Conservation (phyloP, 2,888 invertebrate species). For the Pharmacophagus antenor region DNA sequence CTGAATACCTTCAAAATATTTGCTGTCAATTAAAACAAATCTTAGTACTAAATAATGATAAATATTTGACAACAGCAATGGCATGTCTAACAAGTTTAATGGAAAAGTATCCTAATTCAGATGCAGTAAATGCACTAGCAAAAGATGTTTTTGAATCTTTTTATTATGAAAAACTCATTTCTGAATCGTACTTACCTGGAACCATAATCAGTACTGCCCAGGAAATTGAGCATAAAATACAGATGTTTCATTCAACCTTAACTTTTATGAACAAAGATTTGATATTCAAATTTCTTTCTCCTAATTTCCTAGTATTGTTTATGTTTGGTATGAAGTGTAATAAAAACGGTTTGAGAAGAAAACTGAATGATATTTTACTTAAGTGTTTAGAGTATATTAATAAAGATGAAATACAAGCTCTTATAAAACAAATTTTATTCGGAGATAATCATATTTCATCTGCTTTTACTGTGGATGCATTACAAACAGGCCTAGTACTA, state of each 20-base stretch:
- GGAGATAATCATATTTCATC: constrained; percentile 37
- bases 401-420: constrained; percentile 41
- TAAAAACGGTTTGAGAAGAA: constrained; percentile 52
- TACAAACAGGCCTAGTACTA: constrained; percentile 61
- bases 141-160: constrained; percentile 54
- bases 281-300: constrained; percentile 54
- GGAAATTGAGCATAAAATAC: constrained; percentile 62
- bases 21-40: constrained; percentile 76
- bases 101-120: constrained; percentile 68
- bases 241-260: constrained; percentile 60
- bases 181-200: constrained; percentile 50
- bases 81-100: constrained; percentile 78
- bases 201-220: constrained; percentile 59
- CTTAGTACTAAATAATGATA: constrained; percentile 61
- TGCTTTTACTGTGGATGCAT: constrained; percentile 53
- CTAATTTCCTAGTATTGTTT: constrained; percentile 69
- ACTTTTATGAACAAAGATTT: constrained; percentile 52
- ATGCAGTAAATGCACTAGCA: constrained; percentile 51
- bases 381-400: constrained; percentile 54
- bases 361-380: constrained; percentile 58
- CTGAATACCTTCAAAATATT: constrained; percentile 78
- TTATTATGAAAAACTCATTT: constrained; percentile 45
- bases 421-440: constrained; percentile 52
- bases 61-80: constrained; percentile 74
- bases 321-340: constrained; percentile 59